Evolutionary conservation across 2,888 invertebrate species (phyloP).

Genomic region (Scaptomyza parva): DNA sequence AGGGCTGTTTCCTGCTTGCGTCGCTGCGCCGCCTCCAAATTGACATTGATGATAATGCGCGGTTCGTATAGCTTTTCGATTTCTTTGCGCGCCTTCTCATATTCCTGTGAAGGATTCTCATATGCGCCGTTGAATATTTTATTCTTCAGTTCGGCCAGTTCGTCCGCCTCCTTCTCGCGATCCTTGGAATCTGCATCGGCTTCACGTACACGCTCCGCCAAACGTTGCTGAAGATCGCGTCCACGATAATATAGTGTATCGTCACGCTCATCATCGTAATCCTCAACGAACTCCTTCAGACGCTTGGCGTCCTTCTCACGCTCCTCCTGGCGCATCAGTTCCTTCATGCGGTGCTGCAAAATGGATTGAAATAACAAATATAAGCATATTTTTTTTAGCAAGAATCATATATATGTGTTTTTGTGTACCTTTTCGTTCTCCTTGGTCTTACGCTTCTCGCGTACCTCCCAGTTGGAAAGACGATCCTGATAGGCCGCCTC

Average conservation of each 20-base stretch:
- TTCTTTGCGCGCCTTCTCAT: constrained; percentile 89
- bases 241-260: constrained; percentile 97
- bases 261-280: constrained; percentile 99
- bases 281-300: constrained; percentile 98
- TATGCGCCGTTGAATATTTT: constrained; percentile 90
- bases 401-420: too few relatives aligned
- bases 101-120: constrained; percentile 88
- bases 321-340: constrained; percentile 93
- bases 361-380: neutral
- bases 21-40: constrained; percentile 87
- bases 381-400: neutral
- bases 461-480: constrained; percentile 91
- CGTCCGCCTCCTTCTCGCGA: constrained; percentile 94
- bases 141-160: constrained; percentile 92
- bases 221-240: constrained; percentile 94
- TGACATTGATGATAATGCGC: constrained; percentile 91
- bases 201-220: constrained; percentile 96
- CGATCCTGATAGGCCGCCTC: constrained; percentile 98
- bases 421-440: constrained; percentile 90
- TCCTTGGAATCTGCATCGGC: constrained; percentile 96
- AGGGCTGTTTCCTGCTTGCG: constrained; percentile 86
- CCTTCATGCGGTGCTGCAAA: constrained; percentile 90
- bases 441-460: constrained; percentile 95
- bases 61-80: constrained; percentile 94
- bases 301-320: constrained; percentile 96